These are phyloP conservation scores for Psilopogon haemacephalus DNA, from an alignment of 2,113 vertebrate genomes.

Conservation along the genomic window DNA sequence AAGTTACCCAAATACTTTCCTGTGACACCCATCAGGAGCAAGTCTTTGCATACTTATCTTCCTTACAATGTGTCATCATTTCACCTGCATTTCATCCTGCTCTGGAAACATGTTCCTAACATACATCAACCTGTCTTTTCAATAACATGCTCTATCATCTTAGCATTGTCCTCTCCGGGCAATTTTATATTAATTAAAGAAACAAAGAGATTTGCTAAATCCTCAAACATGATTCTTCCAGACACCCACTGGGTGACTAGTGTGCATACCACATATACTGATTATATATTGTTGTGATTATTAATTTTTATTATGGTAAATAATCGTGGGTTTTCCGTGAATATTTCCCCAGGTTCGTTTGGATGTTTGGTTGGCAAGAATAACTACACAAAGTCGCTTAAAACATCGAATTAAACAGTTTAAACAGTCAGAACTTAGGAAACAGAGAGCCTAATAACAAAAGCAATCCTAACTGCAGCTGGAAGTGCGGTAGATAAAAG, in stretches of 20 bases:
- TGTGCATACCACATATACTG: not conserved
- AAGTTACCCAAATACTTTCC: not conserved
- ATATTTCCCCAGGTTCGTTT: no score
- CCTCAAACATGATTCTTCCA: not conserved
- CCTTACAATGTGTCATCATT: not conserved
- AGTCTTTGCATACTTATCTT: rapidly evolving
- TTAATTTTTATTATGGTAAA: no score
- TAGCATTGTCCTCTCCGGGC: not conserved
- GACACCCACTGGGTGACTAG: not conserved
- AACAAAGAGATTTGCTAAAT: not conserved
- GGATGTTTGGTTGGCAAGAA: no score
- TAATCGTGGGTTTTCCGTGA: no score
- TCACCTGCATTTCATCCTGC: not conserved
- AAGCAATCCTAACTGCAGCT: no score
- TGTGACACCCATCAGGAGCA: not conserved
- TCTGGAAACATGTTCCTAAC: not conserved
- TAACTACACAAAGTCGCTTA: no score
- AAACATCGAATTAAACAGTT: no score
- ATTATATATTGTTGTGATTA: no score
- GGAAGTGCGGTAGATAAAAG: no score
- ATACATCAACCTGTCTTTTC: not conserved
- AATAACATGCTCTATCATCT: not conserved
- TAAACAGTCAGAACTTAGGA: no score
- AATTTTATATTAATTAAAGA: not conserved
- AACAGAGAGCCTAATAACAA: no score